Evolutionary conservation across 2,113 vertebrate genomes (phyloP).

Genomic region (Nothoprocta perdicaria): DNA sequence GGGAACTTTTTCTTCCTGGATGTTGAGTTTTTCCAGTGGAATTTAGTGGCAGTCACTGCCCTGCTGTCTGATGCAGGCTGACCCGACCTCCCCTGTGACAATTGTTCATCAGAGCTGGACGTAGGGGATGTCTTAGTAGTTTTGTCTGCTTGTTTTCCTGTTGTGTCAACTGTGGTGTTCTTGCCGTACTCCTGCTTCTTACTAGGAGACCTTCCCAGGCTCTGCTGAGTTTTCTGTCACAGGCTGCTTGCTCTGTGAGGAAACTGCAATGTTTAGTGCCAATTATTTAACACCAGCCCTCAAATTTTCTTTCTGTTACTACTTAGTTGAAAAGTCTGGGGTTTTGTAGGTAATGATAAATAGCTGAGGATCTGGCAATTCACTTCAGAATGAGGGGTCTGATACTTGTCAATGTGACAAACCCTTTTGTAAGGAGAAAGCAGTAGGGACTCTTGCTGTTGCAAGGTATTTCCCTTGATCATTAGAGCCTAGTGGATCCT

Average conservation of each 20-base stretch:
- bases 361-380: background rate
- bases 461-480: background rate
- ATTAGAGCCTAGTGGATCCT: background rate
- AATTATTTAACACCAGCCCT: background rate
- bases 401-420: background rate
- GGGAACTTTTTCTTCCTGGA: constrained; percentile 16
- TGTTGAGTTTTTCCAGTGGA: constrained; percentile 51
- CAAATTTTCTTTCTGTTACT: background rate
- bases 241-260: background rate
- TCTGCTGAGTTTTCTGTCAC: background rate
- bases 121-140: background rate
- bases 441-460: background rate
- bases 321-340: background rate
- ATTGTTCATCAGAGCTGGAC: constrained; percentile 5
- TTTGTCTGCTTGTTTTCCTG: constrained; percentile 34
- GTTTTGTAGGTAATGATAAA: background rate
- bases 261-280: background rate
- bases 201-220: background rate
- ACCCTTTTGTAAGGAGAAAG: background rate
- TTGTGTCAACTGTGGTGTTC: background rate
- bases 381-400: background rate
- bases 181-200: background rate
- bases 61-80: background rate
- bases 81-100: constrained; percentile 10
- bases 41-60: constrained; percentile 39